Conservation (phyloP, 1,140 invertebrate species). For the Brachionus rubens region DNA sequence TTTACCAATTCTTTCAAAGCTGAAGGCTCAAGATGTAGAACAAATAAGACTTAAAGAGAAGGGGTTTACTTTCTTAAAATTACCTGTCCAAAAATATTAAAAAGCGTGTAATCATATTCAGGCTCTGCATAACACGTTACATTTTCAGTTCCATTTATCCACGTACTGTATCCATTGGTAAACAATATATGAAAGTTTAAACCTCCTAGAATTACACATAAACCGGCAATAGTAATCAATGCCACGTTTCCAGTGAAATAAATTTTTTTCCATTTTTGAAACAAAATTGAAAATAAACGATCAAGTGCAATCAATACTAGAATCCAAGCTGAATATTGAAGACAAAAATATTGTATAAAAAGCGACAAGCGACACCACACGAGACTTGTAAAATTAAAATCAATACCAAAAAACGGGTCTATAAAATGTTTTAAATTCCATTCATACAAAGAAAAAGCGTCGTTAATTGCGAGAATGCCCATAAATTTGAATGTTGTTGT, state of each 20-base stretch:
- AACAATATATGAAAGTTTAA: neutral
- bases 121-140: neutral
- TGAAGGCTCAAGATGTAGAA: too few species aligned
- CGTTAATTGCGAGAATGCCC: neutral
- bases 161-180: constrained; percentile 7
- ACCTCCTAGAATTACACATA: neutral
- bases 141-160: neutral
- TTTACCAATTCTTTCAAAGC: too few species aligned
- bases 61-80: too few species aligned
- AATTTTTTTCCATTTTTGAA: constrained; percentile 17
- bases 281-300: neutral
- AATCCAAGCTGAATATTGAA: constrained; percentile 42
- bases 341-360: constrained; percentile 1
- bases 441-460: constrained; percentile 1
- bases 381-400: constrained; percentile 24
- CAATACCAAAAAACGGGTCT: constrained; percentile 28
- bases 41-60: too few species aligned
- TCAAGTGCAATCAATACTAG: neutral
- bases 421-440: constrained; percentile 44
- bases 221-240: neutral
- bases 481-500: constrained; percentile 20
- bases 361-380: neutral
- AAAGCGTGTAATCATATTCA: neutral
- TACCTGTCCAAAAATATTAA: constrained; percentile 27
- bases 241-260: neutral